Conservation (phyloP, 2,797 vertebrate genomes). For the Ctenopoma kingsleyae region DNA sequence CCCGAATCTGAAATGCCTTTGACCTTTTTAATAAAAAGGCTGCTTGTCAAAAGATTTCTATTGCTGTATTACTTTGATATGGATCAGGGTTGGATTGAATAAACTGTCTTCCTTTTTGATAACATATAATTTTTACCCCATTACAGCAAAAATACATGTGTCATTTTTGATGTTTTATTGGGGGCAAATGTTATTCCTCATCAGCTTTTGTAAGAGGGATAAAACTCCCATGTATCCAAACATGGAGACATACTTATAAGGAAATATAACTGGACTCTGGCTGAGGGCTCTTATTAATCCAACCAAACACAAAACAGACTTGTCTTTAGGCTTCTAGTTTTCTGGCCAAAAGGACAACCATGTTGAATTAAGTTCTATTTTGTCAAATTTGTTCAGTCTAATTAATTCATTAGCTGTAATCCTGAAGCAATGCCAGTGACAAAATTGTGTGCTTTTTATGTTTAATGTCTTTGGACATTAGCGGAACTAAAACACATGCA, state of each 20-base stretch:
- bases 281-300: slow-evolving; percentile 9
- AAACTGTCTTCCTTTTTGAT: slow-evolving; percentile 1
- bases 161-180: slow-evolving; percentile 14
- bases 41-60: slow-evolving; percentile 26
- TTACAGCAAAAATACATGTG: slow-evolving; percentile 22
- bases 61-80: slow-evolving; percentile 9
- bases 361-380: slow-evolving; percentile 19
- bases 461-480: slow-evolving; percentile 15
- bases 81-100: slow-evolving; percentile 4
- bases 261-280: slow-evolving; percentile 17
- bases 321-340: slow-evolving; percentile 15
- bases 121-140: background rate
- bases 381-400: background rate
- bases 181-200: slow-evolving; percentile 15
- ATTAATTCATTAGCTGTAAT: slow-evolving; percentile 10
- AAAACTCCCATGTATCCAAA: slow-evolving; percentile 14
- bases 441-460: background rate
- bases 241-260: slow-evolving; percentile 17
- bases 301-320: slow-evolving; percentile 22
- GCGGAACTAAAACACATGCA: background rate
- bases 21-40: slow-evolving; percentile 44
- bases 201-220: slow-evolving; percentile 8
- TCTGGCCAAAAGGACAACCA: slow-evolving; percentile 14
- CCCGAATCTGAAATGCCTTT: slow-evolving; percentile 5
- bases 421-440: background rate